Evolutionary conservation across 2,797 vertebrate species (phyloP).

Genomic region (Clarias laeviceps): DNA sequence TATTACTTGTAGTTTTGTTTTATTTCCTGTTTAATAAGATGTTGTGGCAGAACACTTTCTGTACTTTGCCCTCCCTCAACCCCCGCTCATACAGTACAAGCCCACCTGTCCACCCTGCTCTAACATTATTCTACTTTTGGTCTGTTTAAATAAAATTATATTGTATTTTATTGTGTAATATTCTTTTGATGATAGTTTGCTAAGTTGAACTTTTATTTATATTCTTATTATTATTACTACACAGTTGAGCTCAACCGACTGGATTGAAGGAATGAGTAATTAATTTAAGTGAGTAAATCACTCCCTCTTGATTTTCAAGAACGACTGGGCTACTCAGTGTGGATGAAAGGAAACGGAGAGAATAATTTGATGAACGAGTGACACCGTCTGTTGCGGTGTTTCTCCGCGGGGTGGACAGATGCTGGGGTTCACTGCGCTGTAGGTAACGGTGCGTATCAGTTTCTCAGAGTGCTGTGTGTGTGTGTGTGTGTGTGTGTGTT

Average conservation of each 20-base stretch:
- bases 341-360: constrained; percentile 38
- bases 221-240: background rate
- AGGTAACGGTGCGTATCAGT: constrained; percentile 55
- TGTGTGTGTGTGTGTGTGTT: constrained; percentile 35
- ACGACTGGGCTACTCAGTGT: background rate
- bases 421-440: constrained; percentile 53
- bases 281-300: constrained; percentile 28
- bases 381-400: constrained; percentile 40
- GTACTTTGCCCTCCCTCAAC: background rate
- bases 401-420: constrained; percentile 52
- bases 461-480: constrained; percentile 50
- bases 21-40: background rate
- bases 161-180: background rate
- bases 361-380: constrained; percentile 37
- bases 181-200: background rate
- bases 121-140: background rate
- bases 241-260: background rate
- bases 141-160: background rate
- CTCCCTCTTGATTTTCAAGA: constrained; percentile 13
- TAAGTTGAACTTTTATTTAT: too few species aligned
- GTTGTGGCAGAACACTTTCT: background rate
- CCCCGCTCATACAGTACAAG: background rate
- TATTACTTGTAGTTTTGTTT: background rate
- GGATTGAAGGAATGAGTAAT: background rate
- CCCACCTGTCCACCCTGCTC: background rate